Evolutionary conservation across 2,888 invertebrate species (phyloP).

Genomic region (Palloptera scutellata): DNA sequence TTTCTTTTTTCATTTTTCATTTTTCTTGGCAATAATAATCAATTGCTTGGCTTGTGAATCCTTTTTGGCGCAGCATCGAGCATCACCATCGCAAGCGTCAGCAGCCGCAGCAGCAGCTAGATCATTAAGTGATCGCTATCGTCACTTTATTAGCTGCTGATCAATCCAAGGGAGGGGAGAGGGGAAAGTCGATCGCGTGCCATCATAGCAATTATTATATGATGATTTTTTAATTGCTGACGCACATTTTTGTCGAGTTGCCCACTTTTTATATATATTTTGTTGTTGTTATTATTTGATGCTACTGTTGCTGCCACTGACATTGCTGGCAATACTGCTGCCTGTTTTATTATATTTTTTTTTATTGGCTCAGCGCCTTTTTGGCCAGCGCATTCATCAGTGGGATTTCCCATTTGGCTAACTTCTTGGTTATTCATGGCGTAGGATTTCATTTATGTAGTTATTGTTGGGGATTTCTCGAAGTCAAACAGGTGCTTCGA

Average conservation of each 20-base stretch:
- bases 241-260: conserved; percentile 59
- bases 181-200: neutral
- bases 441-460: conserved; percentile 18
- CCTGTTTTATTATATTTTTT: too few relatives aligned
- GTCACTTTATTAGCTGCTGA: too few relatives aligned
- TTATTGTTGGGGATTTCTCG: too few relatives aligned
- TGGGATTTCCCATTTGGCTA: conserved; percentile 40
- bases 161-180: too few relatives aligned
- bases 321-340: neutral
- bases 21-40: conserved; percentile 26
- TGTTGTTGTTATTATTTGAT: neutral
- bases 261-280: conserved; percentile 46
- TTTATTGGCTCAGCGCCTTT: conserved; percentile 51
- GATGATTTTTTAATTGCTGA: conserved; percentile 51
- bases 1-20: too few relatives aligned
- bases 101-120: neutral
- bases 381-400: conserved; percentile 44
- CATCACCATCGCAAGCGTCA: neutral
- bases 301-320: conserved; percentile 7
- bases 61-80: conserved; percentile 21
- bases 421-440: conserved; percentile 14
- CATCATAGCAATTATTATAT: conserved; percentile 12
- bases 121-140: too few relatives aligned
- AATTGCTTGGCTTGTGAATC: conserved; percentile 11
- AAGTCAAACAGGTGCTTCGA: conserved; percentile 50